Percentiles rank a stretch among this genome's conserved stretches.
phyloP scores from a whole-genome alignment of 2,888 invertebrate species.

The Acrocyrtus sp. region DNA sequence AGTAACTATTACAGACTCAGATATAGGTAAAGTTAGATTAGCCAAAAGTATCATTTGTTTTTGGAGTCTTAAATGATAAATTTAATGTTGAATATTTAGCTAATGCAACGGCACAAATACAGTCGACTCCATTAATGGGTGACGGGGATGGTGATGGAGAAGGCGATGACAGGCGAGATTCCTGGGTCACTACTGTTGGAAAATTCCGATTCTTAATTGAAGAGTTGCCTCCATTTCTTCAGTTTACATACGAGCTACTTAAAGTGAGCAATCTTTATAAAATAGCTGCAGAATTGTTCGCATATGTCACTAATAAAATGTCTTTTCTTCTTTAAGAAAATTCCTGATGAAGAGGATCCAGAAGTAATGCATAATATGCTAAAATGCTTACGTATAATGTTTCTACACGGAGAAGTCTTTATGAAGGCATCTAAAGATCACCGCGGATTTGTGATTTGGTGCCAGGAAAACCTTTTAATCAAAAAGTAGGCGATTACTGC shows the following conservation, averaged over 20 bases:
- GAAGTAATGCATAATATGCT: constrained; percentile 94
- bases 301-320: neutral
- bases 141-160: constrained; percentile 72
- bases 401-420: constrained; percentile 93
- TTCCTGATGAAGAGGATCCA: constrained; percentile 73
- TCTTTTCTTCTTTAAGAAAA: constrained; percentile 70
- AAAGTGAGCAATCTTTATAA: constrained; percentile 71
- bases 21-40: constrained; percentile 74
- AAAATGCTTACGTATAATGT: constrained; percentile 89
- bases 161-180: constrained; percentile 69
- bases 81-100: constrained; percentile 66
- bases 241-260: constrained; percentile 90
- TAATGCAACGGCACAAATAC: constrained; percentile 78
- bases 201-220: constrained; percentile 92
- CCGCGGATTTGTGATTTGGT: constrained; percentile 93
- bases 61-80: neutral
- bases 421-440: constrained; percentile 88
- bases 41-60: neutral
- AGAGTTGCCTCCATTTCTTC: constrained; percentile 89
- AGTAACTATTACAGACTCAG: constrained; percentile 87
- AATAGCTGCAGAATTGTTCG: neutral
- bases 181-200: constrained; percentile 93
- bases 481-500: constrained; percentile 76
- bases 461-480: constrained; percentile 93
- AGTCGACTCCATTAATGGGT: constrained; percentile 79